Evolutionary conservation across 2,113 vertebrate genomes (phyloP).

Genomic region (Pyxicephalus adspersus): DNA sequence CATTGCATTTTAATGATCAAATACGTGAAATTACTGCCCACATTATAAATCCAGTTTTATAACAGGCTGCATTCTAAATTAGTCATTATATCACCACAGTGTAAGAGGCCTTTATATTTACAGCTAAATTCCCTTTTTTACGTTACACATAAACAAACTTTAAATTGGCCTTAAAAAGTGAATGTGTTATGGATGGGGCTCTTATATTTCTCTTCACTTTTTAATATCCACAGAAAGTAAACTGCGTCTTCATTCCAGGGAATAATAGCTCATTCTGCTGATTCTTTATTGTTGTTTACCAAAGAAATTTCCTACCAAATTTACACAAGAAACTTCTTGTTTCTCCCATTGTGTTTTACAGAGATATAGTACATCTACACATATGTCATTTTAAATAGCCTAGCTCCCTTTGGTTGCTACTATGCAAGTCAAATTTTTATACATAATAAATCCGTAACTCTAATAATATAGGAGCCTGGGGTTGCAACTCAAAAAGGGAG

Average conservation of each 20-base stretch:
- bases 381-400: too few relatives aligned
- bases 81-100: slow-evolving; percentile 50
- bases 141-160: slow-evolving; percentile 55
- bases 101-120: slow-evolving; percentile 54
- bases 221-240: slow-evolving; percentile 51
- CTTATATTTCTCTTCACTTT: slow-evolving; percentile 49
- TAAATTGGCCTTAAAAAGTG: slow-evolving; percentile 54
- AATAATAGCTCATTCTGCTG: slow-evolving; percentile 35
- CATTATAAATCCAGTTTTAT: slow-evolving; percentile 48
- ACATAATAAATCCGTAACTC: too few relatives aligned
- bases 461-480: too few relatives aligned
- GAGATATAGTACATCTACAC: neutral
- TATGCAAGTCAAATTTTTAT: too few relatives aligned
- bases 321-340: neutral
- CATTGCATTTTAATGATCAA: slow-evolving; percentile 44
- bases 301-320: neutral
- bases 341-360: neutral
- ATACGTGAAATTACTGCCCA: slow-evolving; percentile 43
- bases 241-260: slow-evolving; percentile 26
- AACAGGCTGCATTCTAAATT: slow-evolving; percentile 53
- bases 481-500: too few relatives aligned
- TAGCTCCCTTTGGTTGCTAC: too few relatives aligned
- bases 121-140: slow-evolving; percentile 49
- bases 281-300: slow-evolving; percentile 38
- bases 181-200: slow-evolving; percentile 39